phyloP scores from a whole-genome alignment of 1,140 invertebrate species.

The Saccostrea glomerata region DNA sequence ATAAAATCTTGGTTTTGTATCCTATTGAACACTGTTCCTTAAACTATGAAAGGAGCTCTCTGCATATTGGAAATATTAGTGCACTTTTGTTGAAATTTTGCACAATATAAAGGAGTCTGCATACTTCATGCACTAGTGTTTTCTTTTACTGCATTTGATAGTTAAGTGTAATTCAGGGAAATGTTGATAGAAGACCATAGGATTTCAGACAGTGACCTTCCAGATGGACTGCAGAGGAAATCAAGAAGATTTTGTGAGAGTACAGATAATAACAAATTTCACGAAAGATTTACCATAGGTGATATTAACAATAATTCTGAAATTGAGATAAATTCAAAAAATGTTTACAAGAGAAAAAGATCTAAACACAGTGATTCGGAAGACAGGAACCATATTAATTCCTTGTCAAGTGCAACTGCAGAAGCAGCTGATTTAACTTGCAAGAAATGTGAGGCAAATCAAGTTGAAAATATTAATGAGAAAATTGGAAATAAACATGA shows the following conservation, averaged over 20 bases:
- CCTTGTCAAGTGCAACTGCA: background rate
- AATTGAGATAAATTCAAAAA: background rate
- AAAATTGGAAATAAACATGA: conserved; percentile 1
- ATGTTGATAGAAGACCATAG: conserved; percentile 3
- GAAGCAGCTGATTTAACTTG: background rate
- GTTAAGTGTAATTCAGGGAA: background rate
- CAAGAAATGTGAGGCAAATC: conserved; percentile 6
- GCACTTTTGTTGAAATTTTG: too few relatives aligned
- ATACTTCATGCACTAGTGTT: too few relatives aligned
- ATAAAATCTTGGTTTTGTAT: too few relatives aligned
- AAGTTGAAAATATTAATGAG: background rate
- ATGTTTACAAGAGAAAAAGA: background rate
- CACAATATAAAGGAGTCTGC: too few relatives aligned
- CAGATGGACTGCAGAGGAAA: background rate
- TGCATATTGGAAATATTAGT: too few relatives aligned
- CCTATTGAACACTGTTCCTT: too few relatives aligned
- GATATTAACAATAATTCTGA: conserved; percentile 19
- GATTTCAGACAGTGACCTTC: background rate
- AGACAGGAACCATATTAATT: background rate
- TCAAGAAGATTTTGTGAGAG: background rate
- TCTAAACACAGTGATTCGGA: background rate
- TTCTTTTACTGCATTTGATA: too few relatives aligned
- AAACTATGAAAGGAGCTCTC: too few relatives aligned
- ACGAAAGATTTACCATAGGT: background rate
- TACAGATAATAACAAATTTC: background rate